Evolutionary conservation across 2,113 vertebrate species (phyloP).

Genomic region (Gymnarchus niloticus): DNA sequence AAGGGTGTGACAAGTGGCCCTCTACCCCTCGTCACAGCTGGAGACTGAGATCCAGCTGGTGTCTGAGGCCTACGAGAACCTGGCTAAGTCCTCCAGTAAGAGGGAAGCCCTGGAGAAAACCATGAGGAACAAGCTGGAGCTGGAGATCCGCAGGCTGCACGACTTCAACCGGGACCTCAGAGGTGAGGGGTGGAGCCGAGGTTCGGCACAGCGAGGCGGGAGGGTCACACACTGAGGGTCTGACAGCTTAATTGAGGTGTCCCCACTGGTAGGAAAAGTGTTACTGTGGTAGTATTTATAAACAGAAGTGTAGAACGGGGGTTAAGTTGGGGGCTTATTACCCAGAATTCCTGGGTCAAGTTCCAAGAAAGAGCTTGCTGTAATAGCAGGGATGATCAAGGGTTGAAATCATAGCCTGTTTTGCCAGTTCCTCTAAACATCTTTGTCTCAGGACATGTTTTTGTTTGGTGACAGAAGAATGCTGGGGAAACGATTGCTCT

Average conservation of each 20-base stretch:
- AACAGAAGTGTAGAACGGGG: background rate
- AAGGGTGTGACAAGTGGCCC: background rate
- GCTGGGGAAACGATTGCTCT: background rate
- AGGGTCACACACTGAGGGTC: background rate
- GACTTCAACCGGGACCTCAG: slow-evolving; percentile 96
- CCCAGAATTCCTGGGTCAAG: background rate
- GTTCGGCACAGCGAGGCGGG: background rate
- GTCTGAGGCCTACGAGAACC: slow-evolving; percentile 92
- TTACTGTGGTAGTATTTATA: background rate
- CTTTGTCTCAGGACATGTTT: background rate
- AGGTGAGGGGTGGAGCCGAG: slow-evolving; percentile 60
- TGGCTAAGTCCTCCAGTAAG: slow-evolving; percentile 93
- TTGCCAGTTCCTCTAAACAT: background rate
- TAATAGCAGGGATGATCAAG: background rate
- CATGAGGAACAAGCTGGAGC: slow-evolving; percentile 95
- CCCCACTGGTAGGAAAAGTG: background rate
- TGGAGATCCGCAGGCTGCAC: slow-evolving; percentile 90
- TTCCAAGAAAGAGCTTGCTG: background rate
- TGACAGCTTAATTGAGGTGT: background rate
- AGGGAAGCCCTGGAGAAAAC: slow-evolving; percentile 90
- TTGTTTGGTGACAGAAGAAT: slow-evolving; percentile 3
- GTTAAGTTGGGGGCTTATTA: background rate
- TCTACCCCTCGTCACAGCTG: slow-evolving; percentile 61
- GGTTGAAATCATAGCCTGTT: background rate
- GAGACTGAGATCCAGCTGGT: slow-evolving; percentile 95